A percentile compares a stretch with the other conserved stretches of the same genome.
These are phyloP conservation scores for Bucorvus abyssinicus DNA, from an alignment of 2,797 vertebrate genomes.

Conservation along the genomic window DNA sequence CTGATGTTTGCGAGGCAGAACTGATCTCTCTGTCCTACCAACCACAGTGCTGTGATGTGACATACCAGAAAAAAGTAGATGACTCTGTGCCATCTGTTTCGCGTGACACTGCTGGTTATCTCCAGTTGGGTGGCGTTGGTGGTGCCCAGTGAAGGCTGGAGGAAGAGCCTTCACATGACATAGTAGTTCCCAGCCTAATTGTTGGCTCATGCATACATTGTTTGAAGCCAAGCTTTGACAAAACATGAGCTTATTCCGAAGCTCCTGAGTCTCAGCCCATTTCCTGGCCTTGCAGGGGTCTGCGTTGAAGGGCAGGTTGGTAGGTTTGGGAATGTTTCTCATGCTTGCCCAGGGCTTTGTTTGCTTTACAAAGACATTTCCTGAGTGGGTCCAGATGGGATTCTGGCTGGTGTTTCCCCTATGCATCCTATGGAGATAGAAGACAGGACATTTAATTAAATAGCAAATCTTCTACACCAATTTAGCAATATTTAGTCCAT, in stretches of 20 bases:
- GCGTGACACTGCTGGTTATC: not conserved
- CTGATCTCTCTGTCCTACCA: not conserved
- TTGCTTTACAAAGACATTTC: not conserved
- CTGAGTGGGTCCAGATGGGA: slow-evolving; percentile 21
- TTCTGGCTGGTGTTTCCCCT: slow-evolving; percentile 34
- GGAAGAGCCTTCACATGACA: not conserved
- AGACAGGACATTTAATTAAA: slow-evolving; percentile 53
- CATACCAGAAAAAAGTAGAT: slow-evolving; percentile 4
- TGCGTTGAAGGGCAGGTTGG: not conserved
- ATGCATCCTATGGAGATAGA: slow-evolving; percentile 1
- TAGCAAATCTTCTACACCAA: slow-evolving; percentile 21
- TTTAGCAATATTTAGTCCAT: slow-evolving; percentile 62
- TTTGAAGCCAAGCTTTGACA: not conserved
- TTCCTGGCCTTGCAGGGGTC: not conserved
- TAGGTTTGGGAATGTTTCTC: not conserved
- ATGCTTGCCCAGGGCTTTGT: not conserved
- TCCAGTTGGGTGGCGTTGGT: not conserved
- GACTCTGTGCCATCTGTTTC: slow-evolving; percentile 31
- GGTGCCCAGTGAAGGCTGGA: not conserved
- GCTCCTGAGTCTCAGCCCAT: not conserved
- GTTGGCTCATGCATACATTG: not conserved
- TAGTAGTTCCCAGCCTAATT: not conserved
- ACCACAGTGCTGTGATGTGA: not conserved
- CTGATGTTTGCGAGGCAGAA: not conserved
- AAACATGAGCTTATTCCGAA: not conserved